Conservation (phyloP, 2,797 vertebrate genomes). For the Gadopsis bispinosus region DNA sequence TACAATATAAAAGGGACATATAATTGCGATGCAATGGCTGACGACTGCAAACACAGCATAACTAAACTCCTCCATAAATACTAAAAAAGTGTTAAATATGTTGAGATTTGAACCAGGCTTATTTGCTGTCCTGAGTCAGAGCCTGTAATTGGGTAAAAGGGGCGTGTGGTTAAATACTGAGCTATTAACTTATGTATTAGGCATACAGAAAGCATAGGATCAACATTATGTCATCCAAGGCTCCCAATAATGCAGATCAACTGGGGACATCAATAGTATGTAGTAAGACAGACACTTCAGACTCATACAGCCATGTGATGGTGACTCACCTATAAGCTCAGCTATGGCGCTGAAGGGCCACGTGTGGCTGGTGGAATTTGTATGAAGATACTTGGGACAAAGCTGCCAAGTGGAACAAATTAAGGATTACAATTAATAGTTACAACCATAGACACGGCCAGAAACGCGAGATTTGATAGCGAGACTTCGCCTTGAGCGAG, state of each 20-base stretch:
- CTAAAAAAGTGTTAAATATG: no score
- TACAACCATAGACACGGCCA: no score
- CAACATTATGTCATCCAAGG: no score
- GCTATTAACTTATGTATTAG: background rate
- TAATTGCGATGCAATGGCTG: no score
- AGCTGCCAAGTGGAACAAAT: conserved; percentile 83
- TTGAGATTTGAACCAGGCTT: background rate
- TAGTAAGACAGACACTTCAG: no score
- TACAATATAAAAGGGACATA: background rate
- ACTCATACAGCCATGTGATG: background rate
- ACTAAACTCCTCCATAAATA: no score
- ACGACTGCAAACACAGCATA: no score
- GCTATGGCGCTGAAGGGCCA: conserved; percentile 97
- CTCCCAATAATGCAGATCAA: no score
- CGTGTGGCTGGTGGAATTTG: conserved; percentile 98
- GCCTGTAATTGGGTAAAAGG: background rate
- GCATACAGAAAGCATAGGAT: no score
- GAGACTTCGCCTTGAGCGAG: no score
- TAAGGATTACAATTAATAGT: background rate
- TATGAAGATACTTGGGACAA: conserved; percentile 92
- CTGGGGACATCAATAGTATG: no score
- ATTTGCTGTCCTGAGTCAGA: background rate
- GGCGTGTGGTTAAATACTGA: background rate
- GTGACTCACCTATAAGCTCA: conserved; percentile 94
- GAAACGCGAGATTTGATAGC: no score